A percentile compares a stretch with the other conserved stretches of the same genome.
Evolutionary conservation across 2,113 vertebrate genomes (phyloP).

Genomic region (Mormoops blainvillei): DNA sequence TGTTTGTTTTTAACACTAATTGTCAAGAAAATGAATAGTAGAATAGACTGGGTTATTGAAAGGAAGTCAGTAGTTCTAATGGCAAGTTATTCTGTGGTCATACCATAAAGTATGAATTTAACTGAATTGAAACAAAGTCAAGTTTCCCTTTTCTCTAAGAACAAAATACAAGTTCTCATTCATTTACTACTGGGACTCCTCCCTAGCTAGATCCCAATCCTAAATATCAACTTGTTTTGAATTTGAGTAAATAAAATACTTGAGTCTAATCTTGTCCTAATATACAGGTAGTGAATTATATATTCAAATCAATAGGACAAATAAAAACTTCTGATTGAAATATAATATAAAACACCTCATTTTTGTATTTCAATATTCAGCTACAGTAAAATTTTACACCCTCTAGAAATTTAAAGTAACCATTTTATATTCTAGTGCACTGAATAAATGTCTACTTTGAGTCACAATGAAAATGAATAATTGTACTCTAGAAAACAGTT

Average conservation of each 20-base stretch:
- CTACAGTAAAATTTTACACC: neutral
- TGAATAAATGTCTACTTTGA: neutral
- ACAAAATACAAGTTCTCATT: neutral
- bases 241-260: neutral
- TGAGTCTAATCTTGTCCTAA: neutral
- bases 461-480: neutral
- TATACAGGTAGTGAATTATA: neutral
- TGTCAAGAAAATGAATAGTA: neutral
- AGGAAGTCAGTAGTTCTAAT: neutral
- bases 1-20: slow-evolving; percentile 24
- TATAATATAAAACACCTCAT: neutral
- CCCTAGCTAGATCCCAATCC: neutral
- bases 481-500: neutral
- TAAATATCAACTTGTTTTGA: neutral
- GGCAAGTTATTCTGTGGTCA: neutral
- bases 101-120: neutral
- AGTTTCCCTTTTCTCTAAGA: neutral
- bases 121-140: slow-evolving; percentile 3
- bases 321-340: neutral
- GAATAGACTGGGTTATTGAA: neutral
- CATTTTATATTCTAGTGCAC: neutral
- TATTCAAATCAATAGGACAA: neutral
- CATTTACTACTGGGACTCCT: neutral
- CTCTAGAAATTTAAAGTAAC: neutral
- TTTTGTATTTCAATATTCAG: neutral